Evolutionary conservation across 2,888 invertebrate genomes (phyloP).

Genomic region (Sinohyriopsis cumingii): DNA sequence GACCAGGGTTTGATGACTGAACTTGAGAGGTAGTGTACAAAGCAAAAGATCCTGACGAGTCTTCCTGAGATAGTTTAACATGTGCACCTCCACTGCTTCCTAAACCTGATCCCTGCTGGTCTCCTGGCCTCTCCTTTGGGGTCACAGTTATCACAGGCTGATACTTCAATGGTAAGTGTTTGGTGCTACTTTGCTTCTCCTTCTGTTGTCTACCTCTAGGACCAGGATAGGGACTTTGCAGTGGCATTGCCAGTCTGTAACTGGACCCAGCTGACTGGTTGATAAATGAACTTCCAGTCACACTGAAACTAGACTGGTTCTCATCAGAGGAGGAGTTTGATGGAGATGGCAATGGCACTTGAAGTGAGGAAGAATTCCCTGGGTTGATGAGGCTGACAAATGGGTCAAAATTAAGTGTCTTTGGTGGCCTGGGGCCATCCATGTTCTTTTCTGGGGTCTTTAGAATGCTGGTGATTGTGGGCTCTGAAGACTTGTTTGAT

Average conservation of each 20-base stretch:
- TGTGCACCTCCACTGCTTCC: conserved; percentile 17
- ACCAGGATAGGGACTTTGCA: conserved; percentile 8
- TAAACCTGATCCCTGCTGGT: conserved; percentile 16
- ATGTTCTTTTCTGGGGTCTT: conserved; percentile 54
- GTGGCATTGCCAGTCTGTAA: conserved; percentile 44
- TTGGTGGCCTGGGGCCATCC: conserved; percentile 39
- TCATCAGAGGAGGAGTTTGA: conserved; percentile 51
- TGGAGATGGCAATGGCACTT: conserved; percentile 48
- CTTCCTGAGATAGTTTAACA: conserved; percentile 26
- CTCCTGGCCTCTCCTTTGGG: conserved; percentile 40
- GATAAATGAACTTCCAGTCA: conserved; percentile 16
- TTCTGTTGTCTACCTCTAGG: no score
- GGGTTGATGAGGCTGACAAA: conserved; percentile 59
- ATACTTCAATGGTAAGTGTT: conserved; percentile 45
- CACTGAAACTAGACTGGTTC: conserved; percentile 16
- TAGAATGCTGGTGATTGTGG: conserved; percentile 53
- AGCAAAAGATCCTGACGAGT: conserved; percentile 11
- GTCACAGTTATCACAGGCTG: conserved; percentile 56
- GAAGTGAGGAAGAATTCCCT: conserved; percentile 42
- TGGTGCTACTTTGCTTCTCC: background rate
- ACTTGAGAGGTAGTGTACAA: no score
- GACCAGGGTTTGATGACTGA: conserved; percentile 27
- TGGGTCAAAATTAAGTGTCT: conserved; percentile 62
- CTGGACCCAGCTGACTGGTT: conserved; percentile 17
- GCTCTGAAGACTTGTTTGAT: conserved; percentile 35